A percentile compares a stretch with the other conserved stretches of the same genome.
Evolutionary conservation across 2,113 vertebrate genomes (phyloP).

Genomic region (Chlorocebus sabaeus): DNA sequence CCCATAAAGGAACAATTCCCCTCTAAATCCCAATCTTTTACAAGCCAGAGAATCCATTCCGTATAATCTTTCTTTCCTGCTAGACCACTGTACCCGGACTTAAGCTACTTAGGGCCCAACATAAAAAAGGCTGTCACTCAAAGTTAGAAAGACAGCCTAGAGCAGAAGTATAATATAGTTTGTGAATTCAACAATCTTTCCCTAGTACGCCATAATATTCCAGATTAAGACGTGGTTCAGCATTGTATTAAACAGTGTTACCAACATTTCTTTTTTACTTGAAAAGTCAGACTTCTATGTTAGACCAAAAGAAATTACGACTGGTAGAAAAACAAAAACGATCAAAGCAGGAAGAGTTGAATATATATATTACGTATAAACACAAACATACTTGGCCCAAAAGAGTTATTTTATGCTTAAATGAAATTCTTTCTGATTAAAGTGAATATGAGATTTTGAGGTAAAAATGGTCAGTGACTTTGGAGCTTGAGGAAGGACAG

Average conservation of each 20-base stretch:
- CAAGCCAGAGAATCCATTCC: constrained; percentile 11
- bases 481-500: neutral
- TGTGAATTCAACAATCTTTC: neutral
- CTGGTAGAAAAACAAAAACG: constrained; percentile 1
- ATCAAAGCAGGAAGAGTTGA: constrained; percentile 20
- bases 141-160: neutral
- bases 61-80: constrained; percentile 25
- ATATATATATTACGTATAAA: neutral
- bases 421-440: constrained; percentile 13
- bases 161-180: neutral
- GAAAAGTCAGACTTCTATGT: constrained; percentile 42
- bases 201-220: neutral
- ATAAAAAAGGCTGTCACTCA: neutral
- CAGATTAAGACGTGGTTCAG: neutral
- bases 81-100: neutral
- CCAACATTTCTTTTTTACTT: constrained; percentile 24
- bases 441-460: constrained; percentile 7
- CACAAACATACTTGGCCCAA: neutral
- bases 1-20: neutral
- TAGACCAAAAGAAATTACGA: constrained; percentile 22
- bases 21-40: constrained; percentile 43
- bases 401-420: neutral
- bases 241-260: constrained; percentile 15
- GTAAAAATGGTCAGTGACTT: neutral
- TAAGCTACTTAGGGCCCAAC: neutral